phyloP scores from a whole-genome alignment of 1,140 invertebrate species.

The Drosophila paulistorum region DNA sequence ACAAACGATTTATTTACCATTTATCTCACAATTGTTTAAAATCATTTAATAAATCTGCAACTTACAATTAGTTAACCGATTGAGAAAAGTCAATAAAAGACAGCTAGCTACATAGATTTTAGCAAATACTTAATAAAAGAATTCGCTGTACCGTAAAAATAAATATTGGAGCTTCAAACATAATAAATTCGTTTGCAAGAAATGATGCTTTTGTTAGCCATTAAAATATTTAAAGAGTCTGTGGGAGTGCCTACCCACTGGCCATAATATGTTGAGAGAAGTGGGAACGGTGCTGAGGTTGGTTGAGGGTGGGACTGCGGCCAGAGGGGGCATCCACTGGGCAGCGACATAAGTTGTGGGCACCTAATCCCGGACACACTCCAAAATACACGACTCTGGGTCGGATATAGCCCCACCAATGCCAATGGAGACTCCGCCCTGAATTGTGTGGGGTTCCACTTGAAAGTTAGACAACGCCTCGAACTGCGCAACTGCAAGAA shows the following conservation, averaged over 20 bases:
- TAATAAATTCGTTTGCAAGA: conserved; percentile 70
- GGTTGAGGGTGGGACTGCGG: conserved; percentile 7
- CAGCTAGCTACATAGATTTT: not conserved
- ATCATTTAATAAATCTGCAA: too few relatives aligned
- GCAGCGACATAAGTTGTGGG: conserved; percentile 30
- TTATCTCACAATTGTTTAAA: too few relatives aligned
- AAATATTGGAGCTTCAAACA: conserved; percentile 59
- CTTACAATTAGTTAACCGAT: conserved; percentile 24
- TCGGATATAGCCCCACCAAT: conserved; percentile 60
- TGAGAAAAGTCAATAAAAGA: not conserved
- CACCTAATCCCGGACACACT: conserved; percentile 56
- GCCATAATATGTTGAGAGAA: not conserved
- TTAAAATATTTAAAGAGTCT: conserved; percentile 73
- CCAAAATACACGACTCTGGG: conserved; percentile 28
- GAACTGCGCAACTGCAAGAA: conserved; percentile 71
- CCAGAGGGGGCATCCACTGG: conserved; percentile 10
- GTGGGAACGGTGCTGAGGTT: not conserved
- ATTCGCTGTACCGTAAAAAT: conserved; percentile 35
- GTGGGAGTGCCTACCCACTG: conserved; percentile 16
- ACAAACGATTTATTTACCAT: too few relatives aligned
- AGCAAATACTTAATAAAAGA: conserved; percentile 31
- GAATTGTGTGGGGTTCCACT: conserved; percentile 64
- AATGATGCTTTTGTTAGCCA: conserved; percentile 70
- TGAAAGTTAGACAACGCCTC: conserved; percentile 60
- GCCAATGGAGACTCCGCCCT: conserved; percentile 69